These are phyloP conservation scores for Ptychobarbus kaznakovi DNA, from an alignment of 2,797 vertebrate genomes.

Conservation along the genomic window DNA sequence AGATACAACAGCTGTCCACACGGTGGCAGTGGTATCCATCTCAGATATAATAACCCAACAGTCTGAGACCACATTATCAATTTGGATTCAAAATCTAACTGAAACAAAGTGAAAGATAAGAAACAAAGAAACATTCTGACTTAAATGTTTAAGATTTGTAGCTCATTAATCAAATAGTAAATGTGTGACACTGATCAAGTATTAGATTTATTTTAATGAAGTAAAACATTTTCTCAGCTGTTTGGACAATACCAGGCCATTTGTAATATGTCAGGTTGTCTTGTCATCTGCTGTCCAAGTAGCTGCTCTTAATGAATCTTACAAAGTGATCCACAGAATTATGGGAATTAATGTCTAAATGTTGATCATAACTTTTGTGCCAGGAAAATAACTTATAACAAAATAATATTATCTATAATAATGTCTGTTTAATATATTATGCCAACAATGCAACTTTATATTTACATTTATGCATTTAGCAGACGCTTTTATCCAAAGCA, in stretches of 20 bases:
- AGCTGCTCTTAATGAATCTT: background rate
- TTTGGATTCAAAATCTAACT: background rate
- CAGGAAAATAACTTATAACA: too few species aligned
- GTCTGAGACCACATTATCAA: background rate
- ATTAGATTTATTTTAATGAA: background rate
- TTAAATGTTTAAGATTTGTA: background rate
- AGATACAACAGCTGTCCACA: constrained; percentile 14
- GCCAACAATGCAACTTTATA: background rate
- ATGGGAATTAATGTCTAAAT: background rate
- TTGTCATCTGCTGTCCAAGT: background rate
- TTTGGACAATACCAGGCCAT: background rate
- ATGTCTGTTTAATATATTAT: background rate
- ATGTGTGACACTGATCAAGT: background rate
- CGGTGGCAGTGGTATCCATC: constrained; percentile 33
- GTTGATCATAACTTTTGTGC: background rate
- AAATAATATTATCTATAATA: too few species aligned
- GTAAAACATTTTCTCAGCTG: background rate
- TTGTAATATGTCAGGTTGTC: background rate
- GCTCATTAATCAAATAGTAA: background rate
- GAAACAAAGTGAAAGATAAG: background rate
- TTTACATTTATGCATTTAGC: too few species aligned
- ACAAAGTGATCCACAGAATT: background rate
- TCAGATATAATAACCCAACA: too few species aligned
- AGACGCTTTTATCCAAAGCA: too few species aligned
- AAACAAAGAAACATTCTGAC: background rate